Conservation (phyloP, 2,888 invertebrate genomes). For the Halictus ligatus region DNA sequence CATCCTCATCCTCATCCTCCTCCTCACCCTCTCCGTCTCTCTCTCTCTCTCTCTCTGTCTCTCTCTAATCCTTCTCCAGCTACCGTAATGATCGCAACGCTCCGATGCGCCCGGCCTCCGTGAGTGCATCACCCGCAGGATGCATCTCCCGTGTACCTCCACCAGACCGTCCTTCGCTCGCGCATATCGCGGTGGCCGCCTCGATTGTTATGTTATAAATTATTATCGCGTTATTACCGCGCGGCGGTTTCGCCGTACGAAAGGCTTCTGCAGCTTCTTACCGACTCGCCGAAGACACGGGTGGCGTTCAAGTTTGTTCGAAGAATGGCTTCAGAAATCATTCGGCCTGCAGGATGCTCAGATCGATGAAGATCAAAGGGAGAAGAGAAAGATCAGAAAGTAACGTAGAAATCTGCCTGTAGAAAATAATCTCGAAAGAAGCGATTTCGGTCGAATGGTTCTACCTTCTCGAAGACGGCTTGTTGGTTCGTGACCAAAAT, state of each 20-base stretch:
- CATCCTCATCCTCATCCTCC: neutral
- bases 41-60: neutral
- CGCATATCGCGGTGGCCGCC: constrained; percentile 16
- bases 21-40: neutral
- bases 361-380: neutral
- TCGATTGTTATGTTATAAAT: constrained; percentile 60
- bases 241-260: constrained; percentile 28
- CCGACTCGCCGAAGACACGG: neutral
- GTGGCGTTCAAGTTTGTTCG: neutral
- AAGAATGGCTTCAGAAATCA: neutral
- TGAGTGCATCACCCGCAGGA: constrained; percentile 58
- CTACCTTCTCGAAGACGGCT: too few relatives aligned
- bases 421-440: too few relatives aligned
- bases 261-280: neutral
- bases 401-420: too few relatives aligned
- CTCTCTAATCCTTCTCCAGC: neutral
- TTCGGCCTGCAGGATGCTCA: neutral
- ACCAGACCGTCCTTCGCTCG: constrained; percentile 53
- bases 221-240: constrained; percentile 55
- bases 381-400: too few relatives aligned
- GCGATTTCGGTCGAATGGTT: too few relatives aligned
- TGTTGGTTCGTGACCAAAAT: too few relatives aligned
- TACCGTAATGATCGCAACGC: constrained; percentile 74
- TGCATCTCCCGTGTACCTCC: constrained; percentile 46
- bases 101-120: constrained; percentile 70